Evolutionary conservation across 2,113 vertebrate species (phyloP).

Genomic region (Haplochromis burtoni): DNA sequence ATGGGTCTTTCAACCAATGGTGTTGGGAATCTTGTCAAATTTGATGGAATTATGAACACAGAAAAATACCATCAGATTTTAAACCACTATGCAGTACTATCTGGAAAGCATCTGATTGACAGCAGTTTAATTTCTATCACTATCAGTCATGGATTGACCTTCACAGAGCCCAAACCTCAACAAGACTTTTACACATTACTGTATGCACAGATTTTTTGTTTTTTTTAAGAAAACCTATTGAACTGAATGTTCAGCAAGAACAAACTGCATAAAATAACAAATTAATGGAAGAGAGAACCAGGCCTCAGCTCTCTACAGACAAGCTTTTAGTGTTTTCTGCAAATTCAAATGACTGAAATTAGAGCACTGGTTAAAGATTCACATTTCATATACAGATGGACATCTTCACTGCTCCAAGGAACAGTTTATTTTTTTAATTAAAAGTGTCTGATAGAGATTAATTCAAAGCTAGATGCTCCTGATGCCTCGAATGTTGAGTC

Average conservation of each 20-base stretch:
- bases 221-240: neutral
- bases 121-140: neutral
- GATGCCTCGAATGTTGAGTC: neutral
- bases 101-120: neutral
- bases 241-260: neutral
- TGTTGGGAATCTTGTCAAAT: neutral
- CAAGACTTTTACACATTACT: neutral
- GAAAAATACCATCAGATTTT: neutral
- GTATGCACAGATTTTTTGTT: neutral
- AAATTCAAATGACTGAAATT: neutral
- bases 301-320: neutral
- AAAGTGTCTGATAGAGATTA: neutral
- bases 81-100: neutral
- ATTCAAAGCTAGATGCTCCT: neutral
- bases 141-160: neutral
- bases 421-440: neutral
- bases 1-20: neutral
- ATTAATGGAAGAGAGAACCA: neutral
- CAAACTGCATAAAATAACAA: neutral
- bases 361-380: neutral
- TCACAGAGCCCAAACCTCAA: neutral
- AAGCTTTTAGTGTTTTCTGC: neutral
- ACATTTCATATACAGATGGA: neutral
- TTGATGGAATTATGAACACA: neutral
- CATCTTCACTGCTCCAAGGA: neutral